Percentiles rank a stretch among this genome's conserved stretches.
Conservation (phyloP, 2,113 vertebrate species). For the Nerophis lumbriciformis region DNA sequence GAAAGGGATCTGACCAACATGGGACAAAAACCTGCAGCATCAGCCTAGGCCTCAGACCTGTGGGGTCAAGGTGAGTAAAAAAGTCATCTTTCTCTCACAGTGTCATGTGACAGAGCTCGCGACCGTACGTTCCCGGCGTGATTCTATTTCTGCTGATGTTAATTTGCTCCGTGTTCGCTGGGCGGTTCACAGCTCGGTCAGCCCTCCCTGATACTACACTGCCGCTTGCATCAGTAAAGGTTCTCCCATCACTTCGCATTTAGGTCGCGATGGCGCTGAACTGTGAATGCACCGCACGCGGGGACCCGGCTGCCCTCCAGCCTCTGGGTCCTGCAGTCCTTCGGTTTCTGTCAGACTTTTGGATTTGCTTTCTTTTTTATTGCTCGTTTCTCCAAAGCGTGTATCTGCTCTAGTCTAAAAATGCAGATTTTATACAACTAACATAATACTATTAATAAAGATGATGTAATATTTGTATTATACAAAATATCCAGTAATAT, state of each 20-base stretch:
- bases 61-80: constrained; percentile 30
- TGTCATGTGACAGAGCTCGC: neutral
- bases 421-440: too few species aligned
- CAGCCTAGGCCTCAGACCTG: constrained; percentile 61
- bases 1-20: constrained; percentile 23
- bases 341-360: neutral
- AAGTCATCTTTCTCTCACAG: neutral
- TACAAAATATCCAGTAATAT: too few species aligned
- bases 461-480: too few species aligned
- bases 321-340: constrained; percentile 42
- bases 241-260: constrained; percentile 79
- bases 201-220: constrained; percentile 85
- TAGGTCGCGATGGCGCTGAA: constrained; percentile 76
- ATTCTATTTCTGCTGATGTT: constrained; percentile 78
- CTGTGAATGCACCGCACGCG: constrained; percentile 75
- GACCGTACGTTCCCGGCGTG: constrained; percentile 41
- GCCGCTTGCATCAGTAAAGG: constrained; percentile 84
- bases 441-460: too few species aligned
- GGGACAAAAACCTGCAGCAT: constrained; percentile 43
- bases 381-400: neutral
- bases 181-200: constrained; percentile 86
- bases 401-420: too few species aligned
- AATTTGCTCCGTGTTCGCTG: constrained; percentile 86
- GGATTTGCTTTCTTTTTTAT: neutral
- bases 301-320: constrained; percentile 45